These are phyloP conservation scores for Mylabris sibirica DNA, from an alignment of 2,888 invertebrate species.

Conservation along the genomic window DNA sequence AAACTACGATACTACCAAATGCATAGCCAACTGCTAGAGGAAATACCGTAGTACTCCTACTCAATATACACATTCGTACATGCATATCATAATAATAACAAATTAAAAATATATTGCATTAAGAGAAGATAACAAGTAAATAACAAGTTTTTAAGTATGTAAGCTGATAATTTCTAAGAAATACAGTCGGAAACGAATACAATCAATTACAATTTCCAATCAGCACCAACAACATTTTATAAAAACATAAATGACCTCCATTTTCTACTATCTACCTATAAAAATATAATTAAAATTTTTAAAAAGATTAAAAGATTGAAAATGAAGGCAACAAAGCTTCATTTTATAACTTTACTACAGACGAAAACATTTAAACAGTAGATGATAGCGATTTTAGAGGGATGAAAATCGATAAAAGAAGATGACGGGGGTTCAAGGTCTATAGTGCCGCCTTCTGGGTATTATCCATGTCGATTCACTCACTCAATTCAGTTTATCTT, in stretches of 20 bases:
- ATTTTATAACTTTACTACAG: constrained; percentile 9
- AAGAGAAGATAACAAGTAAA: background rate
- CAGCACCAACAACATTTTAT: background rate
- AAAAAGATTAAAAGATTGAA: too few species aligned
- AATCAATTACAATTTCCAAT: constrained; percentile 4
- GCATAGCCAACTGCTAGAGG: too few species aligned
- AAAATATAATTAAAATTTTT: too few species aligned
- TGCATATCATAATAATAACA: too few species aligned
- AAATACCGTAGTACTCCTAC: too few species aligned
- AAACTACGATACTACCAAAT: too few species aligned
- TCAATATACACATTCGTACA: background rate
- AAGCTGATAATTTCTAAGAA: constrained; percentile 42
- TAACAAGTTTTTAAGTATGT: background rate
- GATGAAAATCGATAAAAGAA: constrained; percentile 40
- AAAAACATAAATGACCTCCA: background rate
- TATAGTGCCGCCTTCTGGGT: constrained; percentile 34
- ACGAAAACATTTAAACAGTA: constrained; percentile 27
- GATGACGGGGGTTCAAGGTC: constrained; percentile 45
- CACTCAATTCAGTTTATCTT: background rate
- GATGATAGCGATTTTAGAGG: background rate
- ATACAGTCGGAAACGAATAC: constrained; percentile 36
- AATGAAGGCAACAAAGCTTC: too few species aligned
- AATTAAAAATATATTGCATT: background rate
- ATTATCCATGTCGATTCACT: constrained; percentile 24
- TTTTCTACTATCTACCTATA: constrained; percentile 5